Evolutionary conservation across 37 sponge, comb jelly and placozoan species (phyloP).

Genomic region (Aphrocallistes beatrix): DNA sequence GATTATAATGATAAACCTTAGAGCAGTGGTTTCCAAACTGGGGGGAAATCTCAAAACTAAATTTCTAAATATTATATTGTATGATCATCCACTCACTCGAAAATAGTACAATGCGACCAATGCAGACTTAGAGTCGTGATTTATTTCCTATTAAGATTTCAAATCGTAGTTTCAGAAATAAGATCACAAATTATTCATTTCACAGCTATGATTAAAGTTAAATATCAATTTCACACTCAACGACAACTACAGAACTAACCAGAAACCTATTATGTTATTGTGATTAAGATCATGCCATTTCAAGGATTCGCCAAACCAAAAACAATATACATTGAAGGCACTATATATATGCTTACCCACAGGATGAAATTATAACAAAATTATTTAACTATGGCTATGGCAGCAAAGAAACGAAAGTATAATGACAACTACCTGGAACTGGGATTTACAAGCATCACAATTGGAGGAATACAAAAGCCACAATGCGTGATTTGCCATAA

Average conservation of each 20-base stretch:
- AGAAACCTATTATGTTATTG: background rate
- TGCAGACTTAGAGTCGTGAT: background rate
- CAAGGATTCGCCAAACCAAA: background rate
- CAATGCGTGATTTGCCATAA: background rate
- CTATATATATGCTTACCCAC: background rate
- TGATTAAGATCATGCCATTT: background rate
- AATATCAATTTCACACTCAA: background rate
- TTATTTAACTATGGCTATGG: conserved; percentile 7
- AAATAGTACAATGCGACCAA: background rate
- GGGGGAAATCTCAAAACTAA: too few relatives aligned
- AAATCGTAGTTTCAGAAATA: background rate
- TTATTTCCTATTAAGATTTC: background rate
- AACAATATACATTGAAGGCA: background rate
- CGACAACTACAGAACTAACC: background rate
- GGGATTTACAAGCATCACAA: background rate
- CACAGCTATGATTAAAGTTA: background rate
- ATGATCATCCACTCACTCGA: background rate
- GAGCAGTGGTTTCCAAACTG: too few relatives aligned
- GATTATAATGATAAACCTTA: too few relatives aligned
- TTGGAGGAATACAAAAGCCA: background rate
- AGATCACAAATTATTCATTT: background rate
- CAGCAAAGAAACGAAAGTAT: background rate
- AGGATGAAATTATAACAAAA: background rate
- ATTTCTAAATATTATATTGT: background rate
- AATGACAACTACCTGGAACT: background rate